Conservation (phyloP, 1,140 invertebrate genomes). For the Drosophila tani region DNA sequence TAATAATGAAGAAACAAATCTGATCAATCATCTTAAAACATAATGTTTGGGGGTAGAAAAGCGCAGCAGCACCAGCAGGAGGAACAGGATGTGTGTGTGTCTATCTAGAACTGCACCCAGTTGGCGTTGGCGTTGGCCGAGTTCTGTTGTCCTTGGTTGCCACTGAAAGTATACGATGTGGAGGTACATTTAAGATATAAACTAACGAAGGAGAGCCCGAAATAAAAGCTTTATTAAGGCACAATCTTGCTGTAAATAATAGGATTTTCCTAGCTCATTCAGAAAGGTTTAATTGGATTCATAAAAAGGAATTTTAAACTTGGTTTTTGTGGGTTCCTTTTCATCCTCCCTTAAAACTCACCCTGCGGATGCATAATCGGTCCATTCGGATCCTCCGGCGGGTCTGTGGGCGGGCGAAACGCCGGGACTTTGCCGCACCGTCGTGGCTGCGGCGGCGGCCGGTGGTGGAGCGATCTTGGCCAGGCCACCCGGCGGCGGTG, state of each 20-base stretch:
- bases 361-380: slow-evolving; percentile 91
- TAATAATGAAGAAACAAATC: slow-evolving; percentile 22
- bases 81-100: slow-evolving; percentile 32
- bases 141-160: slow-evolving; percentile 85
- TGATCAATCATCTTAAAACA: slow-evolving; percentile 22
- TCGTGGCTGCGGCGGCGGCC: slow-evolving; percentile 90
- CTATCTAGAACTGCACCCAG: slow-evolving; percentile 90
- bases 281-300: no score
- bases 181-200: neutral
- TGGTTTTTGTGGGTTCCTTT: no score
- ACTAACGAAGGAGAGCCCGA: neutral
- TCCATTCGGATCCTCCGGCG: slow-evolving; percentile 89
- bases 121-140: slow-evolving; percentile 88
- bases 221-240: no score
- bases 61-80: slow-evolving; percentile 43
- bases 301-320: no score
- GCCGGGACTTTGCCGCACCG: slow-evolving; percentile 87
- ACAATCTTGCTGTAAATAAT: no score
- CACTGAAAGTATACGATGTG: slow-evolving; percentile 72
- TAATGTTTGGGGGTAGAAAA: slow-evolving; percentile 27
- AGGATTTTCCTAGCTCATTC: no score
- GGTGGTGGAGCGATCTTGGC: slow-evolving; percentile 93
- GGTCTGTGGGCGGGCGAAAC: slow-evolving; percentile 90
- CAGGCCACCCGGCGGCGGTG: slow-evolving; percentile 84
- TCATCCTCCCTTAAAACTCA: slow-evolving; percentile 54